Percentiles rank a stretch among this genome's conserved stretches.
Evolutionary conservation across 2,113 vertebrate species (phyloP).

Genomic region (Corythaeola cristata): DNA sequence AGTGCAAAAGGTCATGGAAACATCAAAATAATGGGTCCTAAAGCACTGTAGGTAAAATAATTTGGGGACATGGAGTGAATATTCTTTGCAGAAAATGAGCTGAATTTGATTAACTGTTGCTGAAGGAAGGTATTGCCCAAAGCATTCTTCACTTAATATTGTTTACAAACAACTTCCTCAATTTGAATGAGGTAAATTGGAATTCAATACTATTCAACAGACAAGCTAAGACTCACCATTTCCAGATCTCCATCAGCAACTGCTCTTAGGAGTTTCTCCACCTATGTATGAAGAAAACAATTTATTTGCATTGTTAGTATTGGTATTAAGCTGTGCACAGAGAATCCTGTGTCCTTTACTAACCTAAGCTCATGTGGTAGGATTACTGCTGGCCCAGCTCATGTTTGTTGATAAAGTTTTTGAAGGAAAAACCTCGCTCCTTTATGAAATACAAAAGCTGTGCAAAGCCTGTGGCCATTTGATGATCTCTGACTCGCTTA

Average conservation of each 20-base stretch:
- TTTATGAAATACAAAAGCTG: neutral
- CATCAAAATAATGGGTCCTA: neutral
- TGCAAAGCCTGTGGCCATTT: neutral
- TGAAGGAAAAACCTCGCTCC: neutral
- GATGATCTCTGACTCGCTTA: neutral
- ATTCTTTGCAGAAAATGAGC: neutral
- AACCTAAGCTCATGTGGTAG: neutral
- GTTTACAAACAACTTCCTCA: neutral
- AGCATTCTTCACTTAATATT: neutral
- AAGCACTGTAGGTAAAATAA: neutral
- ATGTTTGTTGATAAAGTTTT: neutral
- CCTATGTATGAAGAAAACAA: constrained; percentile 72
- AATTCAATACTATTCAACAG: neutral
- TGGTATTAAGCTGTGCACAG: neutral
- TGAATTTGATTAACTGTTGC: neutral
- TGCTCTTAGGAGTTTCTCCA: constrained; percentile 94
- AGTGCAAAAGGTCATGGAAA: neutral
- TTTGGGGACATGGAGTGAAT: neutral
- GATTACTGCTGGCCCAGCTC: neutral
- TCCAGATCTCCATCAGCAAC: constrained; percentile 92
- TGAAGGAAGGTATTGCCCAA: neutral
- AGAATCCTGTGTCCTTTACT: constrained; percentile 17
- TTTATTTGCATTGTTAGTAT: neutral
- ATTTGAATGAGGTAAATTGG: neutral
- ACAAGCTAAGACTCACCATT: constrained; percentile 84